A percentile compares a stretch with the other conserved stretches of the same genome.
phyloP scores from a whole-genome alignment of 1,140 invertebrate species.

The Brachionus sp. region DNA sequence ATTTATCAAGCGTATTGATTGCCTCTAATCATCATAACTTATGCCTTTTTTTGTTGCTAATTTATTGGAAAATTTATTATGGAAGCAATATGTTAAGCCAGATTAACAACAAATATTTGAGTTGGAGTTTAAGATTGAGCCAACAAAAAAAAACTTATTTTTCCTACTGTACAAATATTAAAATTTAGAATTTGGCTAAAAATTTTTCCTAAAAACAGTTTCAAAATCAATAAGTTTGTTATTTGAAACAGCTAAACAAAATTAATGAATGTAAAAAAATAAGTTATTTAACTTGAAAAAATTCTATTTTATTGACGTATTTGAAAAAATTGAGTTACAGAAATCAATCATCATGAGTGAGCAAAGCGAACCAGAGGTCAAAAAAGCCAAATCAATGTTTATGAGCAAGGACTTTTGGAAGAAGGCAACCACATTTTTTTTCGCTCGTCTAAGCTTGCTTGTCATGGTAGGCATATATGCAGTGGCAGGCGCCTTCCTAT shows the following conservation, averaged over 20 bases:
- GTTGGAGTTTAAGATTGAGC: background rate
- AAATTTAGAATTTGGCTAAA: background rate
- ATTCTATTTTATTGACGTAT: background rate
- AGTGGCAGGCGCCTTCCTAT: slow-evolving; percentile 86
- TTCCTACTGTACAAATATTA: background rate
- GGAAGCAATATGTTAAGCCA: background rate
- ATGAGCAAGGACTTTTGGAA: slow-evolving; percentile 21
- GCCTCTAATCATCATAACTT: slow-evolving; percentile 25
- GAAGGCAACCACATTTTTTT: slow-evolving; percentile 54
- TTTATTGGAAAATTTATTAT: slow-evolving; percentile 31
- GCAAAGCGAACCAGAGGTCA: background rate
- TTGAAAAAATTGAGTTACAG: background rate
- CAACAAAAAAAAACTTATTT: slow-evolving; percentile 1
- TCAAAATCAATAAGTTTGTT: background rate
- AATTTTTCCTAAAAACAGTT: background rate
- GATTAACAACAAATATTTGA: slow-evolving; percentile 13
- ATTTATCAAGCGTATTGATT: background rate
- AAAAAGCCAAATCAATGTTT: background rate
- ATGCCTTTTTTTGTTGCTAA: background rate
- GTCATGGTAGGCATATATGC: slow-evolving; percentile 84
- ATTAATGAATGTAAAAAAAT: background rate
- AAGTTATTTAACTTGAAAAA: background rate
- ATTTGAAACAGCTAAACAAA: background rate
- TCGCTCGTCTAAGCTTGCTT: slow-evolving; percentile 88
- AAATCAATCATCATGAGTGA: background rate